A percentile compares a stretch with the other conserved stretches of the same genome.
Evolutionary conservation across 2,797 vertebrate genomes (phyloP).

Genomic region (Graptemys geographica): DNA sequence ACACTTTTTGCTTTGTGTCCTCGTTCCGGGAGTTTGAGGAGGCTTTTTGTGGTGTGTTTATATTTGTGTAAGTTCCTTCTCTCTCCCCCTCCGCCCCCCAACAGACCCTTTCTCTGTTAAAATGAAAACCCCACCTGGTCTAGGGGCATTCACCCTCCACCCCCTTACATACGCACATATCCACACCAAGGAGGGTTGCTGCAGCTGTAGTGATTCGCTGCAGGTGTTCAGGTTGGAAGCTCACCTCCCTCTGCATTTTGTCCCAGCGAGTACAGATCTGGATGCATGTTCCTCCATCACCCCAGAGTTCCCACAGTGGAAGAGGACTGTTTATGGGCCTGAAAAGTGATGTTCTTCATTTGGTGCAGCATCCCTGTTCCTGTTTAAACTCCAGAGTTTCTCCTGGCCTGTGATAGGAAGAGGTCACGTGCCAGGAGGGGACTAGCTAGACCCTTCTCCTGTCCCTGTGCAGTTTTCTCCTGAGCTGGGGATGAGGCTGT

Average conservation of each 20-base stretch:
- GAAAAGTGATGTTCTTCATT: background rate
- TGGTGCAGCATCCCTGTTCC: background rate
- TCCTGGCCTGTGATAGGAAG: background rate
- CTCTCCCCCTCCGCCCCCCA: fast-evolving
- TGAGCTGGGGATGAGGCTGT: too few species aligned
- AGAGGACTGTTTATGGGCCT: background rate
- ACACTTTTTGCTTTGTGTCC: background rate
- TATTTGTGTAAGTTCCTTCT: background rate
- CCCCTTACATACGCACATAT: background rate
- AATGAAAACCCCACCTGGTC: background rate
- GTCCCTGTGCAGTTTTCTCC: too few species aligned
- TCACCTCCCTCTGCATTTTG: background rate
- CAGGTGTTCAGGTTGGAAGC: background rate
- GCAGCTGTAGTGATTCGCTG: background rate
- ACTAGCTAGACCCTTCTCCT: too few species aligned
- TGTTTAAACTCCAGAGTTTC: background rate
- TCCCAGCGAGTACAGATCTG: background rate
- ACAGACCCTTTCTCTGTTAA: background rate
- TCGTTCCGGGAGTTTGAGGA: background rate
- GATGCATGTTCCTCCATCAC: background rate
- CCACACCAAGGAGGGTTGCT: background rate
- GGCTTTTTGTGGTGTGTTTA: background rate
- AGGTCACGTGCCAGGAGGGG: background rate
- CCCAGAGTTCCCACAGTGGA: background rate
- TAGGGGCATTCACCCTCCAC: background rate